A percentile compares a stretch with the other conserved stretches of the same genome.
These are phyloP conservation scores for Habroteleia sp. DNA, from an alignment of 2,888 invertebrate genomes.

Conservation along the genomic window DNA sequence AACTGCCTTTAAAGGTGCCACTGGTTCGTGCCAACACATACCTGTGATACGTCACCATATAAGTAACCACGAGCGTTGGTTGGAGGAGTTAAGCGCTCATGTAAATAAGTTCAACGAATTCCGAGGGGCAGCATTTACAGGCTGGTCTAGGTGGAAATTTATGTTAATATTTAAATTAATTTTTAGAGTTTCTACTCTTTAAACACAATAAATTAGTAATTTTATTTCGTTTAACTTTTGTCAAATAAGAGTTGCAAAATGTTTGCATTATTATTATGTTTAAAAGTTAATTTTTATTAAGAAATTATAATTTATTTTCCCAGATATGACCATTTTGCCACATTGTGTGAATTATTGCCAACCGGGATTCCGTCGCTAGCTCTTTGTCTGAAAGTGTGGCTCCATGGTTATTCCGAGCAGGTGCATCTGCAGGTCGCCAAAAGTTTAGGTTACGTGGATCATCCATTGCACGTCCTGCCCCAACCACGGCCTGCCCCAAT, in stretches of 20 bases:
- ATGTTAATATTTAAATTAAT: no score
- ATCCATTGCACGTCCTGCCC: slow-evolving; percentile 77
- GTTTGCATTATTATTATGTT: no score
- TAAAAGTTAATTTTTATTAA: no score
- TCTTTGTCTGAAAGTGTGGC: slow-evolving; percentile 84
- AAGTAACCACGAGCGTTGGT: slow-evolving; percentile 90
- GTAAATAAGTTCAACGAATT: slow-evolving; percentile 83
- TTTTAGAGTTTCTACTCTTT: no score
- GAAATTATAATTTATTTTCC: no score
- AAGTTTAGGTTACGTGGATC: slow-evolving; percentile 80
- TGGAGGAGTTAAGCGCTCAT: slow-evolving; percentile 82
- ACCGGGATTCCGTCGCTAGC: slow-evolving; percentile 85
- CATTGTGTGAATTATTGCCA: slow-evolving; percentile 86
- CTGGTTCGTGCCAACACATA: slow-evolving; percentile 86
- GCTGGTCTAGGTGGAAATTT: slow-evolving; percentile 90
- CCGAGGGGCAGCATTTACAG: slow-evolving; percentile 86
- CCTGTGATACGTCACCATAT: slow-evolving; percentile 87
- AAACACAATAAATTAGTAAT: no score
- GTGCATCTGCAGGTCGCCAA: slow-evolving; percentile 80
- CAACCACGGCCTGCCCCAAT: slow-evolving; percentile 80
- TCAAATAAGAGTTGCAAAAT: no score
- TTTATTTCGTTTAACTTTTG: no score
- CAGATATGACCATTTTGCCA: slow-evolving; percentile 88
- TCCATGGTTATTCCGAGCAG: slow-evolving; percentile 81
- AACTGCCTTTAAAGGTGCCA: slow-evolving; percentile 92